phyloP scores from a whole-genome alignment of 2,888 invertebrate genomes.

The Cantharis flavilabris region DNA sequence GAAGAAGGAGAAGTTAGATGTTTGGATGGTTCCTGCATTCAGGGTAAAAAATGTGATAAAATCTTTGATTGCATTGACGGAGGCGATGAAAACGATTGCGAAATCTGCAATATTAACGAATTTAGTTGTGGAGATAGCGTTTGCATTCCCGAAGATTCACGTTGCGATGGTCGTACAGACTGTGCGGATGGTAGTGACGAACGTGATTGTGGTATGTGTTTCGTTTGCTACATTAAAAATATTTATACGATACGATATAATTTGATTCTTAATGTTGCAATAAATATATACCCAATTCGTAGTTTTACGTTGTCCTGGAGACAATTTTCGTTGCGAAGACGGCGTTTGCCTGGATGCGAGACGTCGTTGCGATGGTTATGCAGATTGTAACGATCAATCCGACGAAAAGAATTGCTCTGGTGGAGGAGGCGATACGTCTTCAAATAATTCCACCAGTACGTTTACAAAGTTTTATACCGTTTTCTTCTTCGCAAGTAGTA shows the following conservation, averaged over 20 bases:
- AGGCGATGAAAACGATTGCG: slow-evolving; percentile 59
- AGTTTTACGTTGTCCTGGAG: slow-evolving; percentile 38
- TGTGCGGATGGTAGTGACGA: slow-evolving; percentile 70
- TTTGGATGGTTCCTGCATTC: slow-evolving; percentile 47
- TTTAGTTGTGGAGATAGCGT: slow-evolving; percentile 60
- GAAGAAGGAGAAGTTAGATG: slow-evolving; percentile 18
- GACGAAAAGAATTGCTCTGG: slow-evolving; percentile 58
- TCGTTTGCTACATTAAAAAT: slow-evolving; percentile 10
- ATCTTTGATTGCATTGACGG: slow-evolving; percentile 62
- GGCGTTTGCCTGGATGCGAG: slow-evolving; percentile 40
- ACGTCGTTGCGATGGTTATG: slow-evolving; percentile 65
- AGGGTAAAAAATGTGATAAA: slow-evolving; percentile 61
- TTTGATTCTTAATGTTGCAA: slow-evolving; percentile 1
- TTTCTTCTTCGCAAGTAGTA: slow-evolving; percentile 1
- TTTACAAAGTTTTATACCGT: slow-evolving; percentile 5
- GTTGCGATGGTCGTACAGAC: slow-evolving; percentile 65
- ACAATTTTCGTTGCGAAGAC: slow-evolving; percentile 38
- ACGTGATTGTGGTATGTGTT: slow-evolving; percentile 59
- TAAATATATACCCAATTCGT: slow-evolving; percentile 2
- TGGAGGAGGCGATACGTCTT: background rate
- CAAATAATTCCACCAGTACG: background rate
- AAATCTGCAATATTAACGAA: slow-evolving; percentile 57
- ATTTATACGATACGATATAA: background rate
- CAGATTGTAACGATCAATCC: slow-evolving; percentile 65
- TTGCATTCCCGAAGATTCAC: slow-evolving; percentile 60